Evolutionary conservation across 2,888 invertebrate species (phyloP).

Genomic region (Antitype chi): DNA sequence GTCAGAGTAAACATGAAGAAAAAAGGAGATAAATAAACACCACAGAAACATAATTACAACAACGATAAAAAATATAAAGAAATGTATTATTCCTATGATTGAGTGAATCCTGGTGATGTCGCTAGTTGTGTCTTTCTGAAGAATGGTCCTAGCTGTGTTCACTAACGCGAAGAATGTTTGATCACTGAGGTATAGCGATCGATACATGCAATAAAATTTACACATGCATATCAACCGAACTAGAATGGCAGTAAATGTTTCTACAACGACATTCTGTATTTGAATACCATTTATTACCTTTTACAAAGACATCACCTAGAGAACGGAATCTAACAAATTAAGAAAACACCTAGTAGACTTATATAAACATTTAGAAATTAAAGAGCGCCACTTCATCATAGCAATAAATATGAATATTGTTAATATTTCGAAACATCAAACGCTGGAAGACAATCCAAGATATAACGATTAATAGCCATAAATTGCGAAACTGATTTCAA

Average conservation of each 20-base stretch:
- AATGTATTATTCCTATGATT: slow-evolving; percentile 69
- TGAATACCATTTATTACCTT: slow-evolving; percentile 74
- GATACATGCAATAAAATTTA: slow-evolving; percentile 78
- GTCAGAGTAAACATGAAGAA: slow-evolving; percentile 80
- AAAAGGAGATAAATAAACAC: slow-evolving; percentile 75
- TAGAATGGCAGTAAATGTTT: slow-evolving; percentile 68
- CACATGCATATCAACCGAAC: slow-evolving; percentile 78
- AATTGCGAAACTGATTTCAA: slow-evolving; percentile 42
- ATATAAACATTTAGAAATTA: slow-evolving; percentile 47
- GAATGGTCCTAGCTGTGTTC: slow-evolving; percentile 72
- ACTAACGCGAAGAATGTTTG: slow-evolving; percentile 69
- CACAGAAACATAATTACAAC: slow-evolving; percentile 77
- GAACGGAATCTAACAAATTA: slow-evolving; percentile 73
- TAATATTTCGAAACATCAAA: slow-evolving; percentile 2
- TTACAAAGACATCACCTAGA: slow-evolving; percentile 76
- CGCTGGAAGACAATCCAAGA: slow-evolving; percentile 19
- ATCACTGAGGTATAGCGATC: slow-evolving; percentile 69
- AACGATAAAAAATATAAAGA: slow-evolving; percentile 70
- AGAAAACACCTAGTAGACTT: slow-evolving; percentile 64
- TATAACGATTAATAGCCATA: slow-evolving; percentile 28
- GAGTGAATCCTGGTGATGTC: slow-evolving; percentile 71
- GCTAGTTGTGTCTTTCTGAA: slow-evolving; percentile 70
- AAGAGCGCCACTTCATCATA: slow-evolving; percentile 69
- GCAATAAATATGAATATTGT: not conserved
- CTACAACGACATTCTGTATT: slow-evolving; percentile 73